These are phyloP conservation scores for Hapalemur alaotrensis DNA, from an alignment of 2,797 vertebrate genomes.

Conservation along the genomic window DNA sequence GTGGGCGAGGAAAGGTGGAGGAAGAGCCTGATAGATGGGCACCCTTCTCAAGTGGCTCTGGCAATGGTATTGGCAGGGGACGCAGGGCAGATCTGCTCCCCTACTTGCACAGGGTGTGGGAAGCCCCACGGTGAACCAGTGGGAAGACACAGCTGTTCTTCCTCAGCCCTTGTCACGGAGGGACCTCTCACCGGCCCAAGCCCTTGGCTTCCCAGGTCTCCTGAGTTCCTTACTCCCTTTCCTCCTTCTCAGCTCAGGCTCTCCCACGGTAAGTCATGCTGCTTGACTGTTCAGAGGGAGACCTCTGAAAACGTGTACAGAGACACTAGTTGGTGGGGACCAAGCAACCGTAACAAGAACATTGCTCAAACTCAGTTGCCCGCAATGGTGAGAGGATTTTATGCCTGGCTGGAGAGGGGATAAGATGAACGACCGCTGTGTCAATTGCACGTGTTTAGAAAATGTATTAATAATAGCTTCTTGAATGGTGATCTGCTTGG, in stretches of 20 bases:
- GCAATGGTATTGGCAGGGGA: neutral
- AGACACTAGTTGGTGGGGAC: neutral
- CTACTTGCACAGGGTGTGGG: neutral
- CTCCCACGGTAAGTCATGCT: neutral
- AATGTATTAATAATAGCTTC: neutral
- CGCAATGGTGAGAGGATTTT: neutral
- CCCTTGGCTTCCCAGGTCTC: neutral
- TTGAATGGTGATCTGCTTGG: neutral
- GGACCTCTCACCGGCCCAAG: neutral
- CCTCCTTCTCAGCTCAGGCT: neutral
- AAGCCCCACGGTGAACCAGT: neutral
- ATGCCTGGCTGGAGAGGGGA: neutral
- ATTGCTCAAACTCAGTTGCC: neutral
- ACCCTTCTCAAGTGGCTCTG: neutral
- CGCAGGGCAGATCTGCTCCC: neutral
- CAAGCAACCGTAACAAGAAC: neutral
- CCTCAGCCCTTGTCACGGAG: neutral
- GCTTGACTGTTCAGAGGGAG: neutral
- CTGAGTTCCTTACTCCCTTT: neutral
- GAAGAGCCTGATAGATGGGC: neutral
- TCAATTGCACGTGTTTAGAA: neutral
- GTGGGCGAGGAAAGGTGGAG: accelerated
- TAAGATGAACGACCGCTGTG: neutral
- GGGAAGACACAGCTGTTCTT: neutral
- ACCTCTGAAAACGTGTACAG: neutral